Evolutionary conservation across 2,888 invertebrate genomes (phyloP).

Genomic region (Sarcophaga caerulescens): DNA sequence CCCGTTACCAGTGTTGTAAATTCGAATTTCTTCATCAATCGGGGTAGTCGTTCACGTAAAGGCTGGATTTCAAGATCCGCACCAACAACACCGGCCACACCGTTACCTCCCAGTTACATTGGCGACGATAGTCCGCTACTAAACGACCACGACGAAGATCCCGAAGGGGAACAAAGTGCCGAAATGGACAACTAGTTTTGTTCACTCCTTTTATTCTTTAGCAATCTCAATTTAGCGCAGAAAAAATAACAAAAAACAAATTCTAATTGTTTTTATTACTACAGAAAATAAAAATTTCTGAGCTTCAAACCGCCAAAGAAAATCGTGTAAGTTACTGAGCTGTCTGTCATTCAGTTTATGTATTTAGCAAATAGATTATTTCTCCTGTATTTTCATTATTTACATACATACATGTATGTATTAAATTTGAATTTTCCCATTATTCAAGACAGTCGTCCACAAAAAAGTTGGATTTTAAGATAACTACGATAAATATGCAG

Average conservation of each 20-base stretch:
- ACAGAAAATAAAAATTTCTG: no score
- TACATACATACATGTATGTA: no score
- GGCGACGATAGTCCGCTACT: conserved; percentile 87
- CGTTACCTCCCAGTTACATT: conserved; percentile 84
- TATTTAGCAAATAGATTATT: no score
- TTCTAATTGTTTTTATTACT: not conserved
- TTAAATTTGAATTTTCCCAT: not conserved
- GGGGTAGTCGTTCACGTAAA: conserved; percentile 81
- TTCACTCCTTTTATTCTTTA: not conserved
- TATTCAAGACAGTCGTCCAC: not conserved
- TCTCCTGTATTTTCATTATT: no score
- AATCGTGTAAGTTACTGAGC: no score
- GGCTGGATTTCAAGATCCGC: conserved; percentile 89
- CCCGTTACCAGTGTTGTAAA: conserved; percentile 78
- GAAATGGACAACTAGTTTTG: conserved; percentile 66
- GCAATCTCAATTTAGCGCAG: no score
- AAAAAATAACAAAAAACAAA: not conserved
- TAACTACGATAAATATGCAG: no score
- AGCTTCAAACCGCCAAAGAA: no score
- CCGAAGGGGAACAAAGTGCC: conserved; percentile 75
- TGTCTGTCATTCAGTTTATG: no score
- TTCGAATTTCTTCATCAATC: conserved; percentile 77
- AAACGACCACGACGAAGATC: conserved; percentile 83
- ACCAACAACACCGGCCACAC: conserved; percentile 88
- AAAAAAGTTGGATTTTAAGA: no score